phyloP scores from a whole-genome alignment of 1,140 invertebrate genomes.

The Campoletis sonorensis region DNA sequence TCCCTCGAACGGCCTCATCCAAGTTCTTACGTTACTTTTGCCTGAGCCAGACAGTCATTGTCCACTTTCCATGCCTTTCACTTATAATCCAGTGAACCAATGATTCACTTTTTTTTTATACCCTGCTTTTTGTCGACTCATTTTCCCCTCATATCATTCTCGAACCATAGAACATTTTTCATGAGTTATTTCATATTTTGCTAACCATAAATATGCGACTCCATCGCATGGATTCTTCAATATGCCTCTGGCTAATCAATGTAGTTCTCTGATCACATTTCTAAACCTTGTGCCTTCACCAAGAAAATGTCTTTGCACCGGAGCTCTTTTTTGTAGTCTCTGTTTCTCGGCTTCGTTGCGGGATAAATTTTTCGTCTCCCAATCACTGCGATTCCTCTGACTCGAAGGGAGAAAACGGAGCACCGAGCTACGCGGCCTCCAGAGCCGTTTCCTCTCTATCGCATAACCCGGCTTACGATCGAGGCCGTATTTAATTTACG shows the following conservation, averaged over 20 bases:
- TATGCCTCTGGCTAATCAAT: background rate
- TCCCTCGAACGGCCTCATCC: background rate
- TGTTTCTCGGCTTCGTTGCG: constrained; percentile 7
- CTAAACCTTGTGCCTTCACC: background rate
- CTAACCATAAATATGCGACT: no score
- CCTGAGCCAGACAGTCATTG: background rate
- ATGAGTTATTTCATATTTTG: no score
- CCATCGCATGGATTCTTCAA: background rate
- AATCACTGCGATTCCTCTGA: constrained; percentile 7
- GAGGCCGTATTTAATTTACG: constrained; percentile 57
- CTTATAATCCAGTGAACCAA: no score
- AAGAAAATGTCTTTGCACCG: constrained; percentile 11
- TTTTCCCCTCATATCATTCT: no score
- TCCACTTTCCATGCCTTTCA: background rate
- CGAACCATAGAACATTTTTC: no score
- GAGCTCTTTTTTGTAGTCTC: background rate
- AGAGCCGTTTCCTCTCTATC: constrained; percentile 22
- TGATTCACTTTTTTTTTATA: no score
- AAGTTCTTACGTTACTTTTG: background rate
- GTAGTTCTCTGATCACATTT: background rate
- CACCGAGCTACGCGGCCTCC: constrained; percentile 14
- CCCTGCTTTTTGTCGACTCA: no score
- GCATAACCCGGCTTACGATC: constrained; percentile 53
- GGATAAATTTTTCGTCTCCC: constrained; percentile 36
- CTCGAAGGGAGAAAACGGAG: background rate